Conservation (phyloP, 2,113 vertebrate genomes). For the Noturus placidus region DNA sequence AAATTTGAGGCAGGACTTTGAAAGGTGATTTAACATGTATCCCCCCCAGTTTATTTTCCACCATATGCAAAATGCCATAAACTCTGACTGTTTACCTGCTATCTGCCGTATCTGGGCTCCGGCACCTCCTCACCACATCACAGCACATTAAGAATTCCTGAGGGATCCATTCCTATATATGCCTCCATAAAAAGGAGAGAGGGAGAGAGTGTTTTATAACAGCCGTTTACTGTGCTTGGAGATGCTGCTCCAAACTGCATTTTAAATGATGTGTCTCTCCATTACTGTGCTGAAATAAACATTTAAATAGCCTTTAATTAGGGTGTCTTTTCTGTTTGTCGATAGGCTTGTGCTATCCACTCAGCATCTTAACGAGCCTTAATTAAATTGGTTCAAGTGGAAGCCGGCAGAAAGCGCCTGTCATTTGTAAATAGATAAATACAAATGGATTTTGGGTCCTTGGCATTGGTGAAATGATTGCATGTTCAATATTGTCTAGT, state of each 20-base stretch:
- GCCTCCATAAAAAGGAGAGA: slow-evolving; percentile 76
- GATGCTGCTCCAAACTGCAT: slow-evolving; percentile 72
- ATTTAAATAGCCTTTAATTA: slow-evolving; percentile 81
- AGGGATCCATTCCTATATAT: slow-evolving; percentile 74
- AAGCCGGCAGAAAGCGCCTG: slow-evolving; percentile 65
- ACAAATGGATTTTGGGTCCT: slow-evolving; percentile 54
- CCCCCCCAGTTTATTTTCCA: slow-evolving; percentile 48
- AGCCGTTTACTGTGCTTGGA: slow-evolving; percentile 72
- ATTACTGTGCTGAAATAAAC: slow-evolving; percentile 72
- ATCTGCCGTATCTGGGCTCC: slow-evolving; percentile 56
- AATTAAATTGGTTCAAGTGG: slow-evolving; percentile 76
- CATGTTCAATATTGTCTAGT: slow-evolving; percentile 47
- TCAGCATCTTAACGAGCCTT: slow-evolving; percentile 76
- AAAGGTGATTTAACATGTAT: slow-evolving; percentile 64
- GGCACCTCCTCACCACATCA: slow-evolving; percentile 67
- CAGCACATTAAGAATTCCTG: slow-evolving; percentile 71
- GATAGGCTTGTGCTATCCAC: slow-evolving; percentile 75
- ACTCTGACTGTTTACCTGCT: slow-evolving; percentile 72
- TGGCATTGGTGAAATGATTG: slow-evolving; percentile 52
- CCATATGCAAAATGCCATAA: slow-evolving; percentile 62
- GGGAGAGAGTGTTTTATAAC: slow-evolving; percentile 72
- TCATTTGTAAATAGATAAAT: slow-evolving; percentile 67
- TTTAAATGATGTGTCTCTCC: slow-evolving; percentile 77
- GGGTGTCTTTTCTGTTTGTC: slow-evolving; percentile 74
- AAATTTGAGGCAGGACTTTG: slow-evolving; percentile 69